These are phyloP conservation scores for Ariolimax columbianus DNA, from an alignment of 2,888 invertebrate species.

Conservation along the genomic window DNA sequence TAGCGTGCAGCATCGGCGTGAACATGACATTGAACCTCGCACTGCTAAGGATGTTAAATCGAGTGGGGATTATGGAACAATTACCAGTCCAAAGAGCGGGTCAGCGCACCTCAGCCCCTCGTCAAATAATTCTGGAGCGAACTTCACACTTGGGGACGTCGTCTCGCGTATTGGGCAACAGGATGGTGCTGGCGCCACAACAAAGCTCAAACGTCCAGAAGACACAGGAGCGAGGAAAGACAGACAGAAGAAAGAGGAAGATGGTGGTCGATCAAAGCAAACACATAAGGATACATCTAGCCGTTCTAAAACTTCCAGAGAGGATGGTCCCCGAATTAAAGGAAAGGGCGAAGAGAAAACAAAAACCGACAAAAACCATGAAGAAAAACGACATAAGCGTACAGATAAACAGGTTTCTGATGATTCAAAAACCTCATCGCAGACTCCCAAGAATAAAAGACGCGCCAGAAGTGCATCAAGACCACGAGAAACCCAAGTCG, in stretches of 20 bases:
- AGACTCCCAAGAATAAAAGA: conserved; percentile 40
- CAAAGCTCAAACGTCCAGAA: neutral
- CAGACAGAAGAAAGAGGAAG: conserved; percentile 56
- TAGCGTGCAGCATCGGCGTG: conserved; percentile 20
- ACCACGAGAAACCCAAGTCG: conserved; percentile 19
- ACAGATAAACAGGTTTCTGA: neutral
- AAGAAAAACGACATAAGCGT: neutral
- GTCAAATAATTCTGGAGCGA: neutral
- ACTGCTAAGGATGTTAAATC: conserved; percentile 13
- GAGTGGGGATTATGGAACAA: conserved; percentile 2
- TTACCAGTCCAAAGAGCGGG: neutral
- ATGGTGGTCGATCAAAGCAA: conserved; percentile 48
- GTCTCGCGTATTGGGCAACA: conserved; percentile 17
- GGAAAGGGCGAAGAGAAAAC: neutral
- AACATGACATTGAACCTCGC: neutral
- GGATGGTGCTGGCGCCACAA: neutral
- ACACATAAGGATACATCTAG: conserved; percentile 52
- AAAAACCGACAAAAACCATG: neutral
- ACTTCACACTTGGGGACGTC: conserved; percentile 1
- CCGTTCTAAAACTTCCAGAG: neutral
- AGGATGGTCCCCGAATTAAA: neutral
- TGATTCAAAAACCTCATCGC: neutral
- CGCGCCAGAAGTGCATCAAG: conserved; percentile 40
- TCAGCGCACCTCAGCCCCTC: neutral
- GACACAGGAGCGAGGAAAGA: conserved; percentile 7